These are phyloP conservation scores for Herpailurus yagouaroundi DNA, from an alignment of 2,113 vertebrate species.

Conservation along the genomic window DNA sequence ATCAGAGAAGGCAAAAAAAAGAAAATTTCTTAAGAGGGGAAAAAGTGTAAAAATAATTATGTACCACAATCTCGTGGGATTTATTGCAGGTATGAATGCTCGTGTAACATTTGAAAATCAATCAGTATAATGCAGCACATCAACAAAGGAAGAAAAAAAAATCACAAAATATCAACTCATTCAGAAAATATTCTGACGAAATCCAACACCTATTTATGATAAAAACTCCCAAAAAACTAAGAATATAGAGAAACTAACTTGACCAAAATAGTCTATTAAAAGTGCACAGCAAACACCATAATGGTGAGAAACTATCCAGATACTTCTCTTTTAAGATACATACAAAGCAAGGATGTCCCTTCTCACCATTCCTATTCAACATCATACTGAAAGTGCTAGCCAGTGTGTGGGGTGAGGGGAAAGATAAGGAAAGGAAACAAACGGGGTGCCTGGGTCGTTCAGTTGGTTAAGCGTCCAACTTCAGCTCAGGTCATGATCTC, in stretches of 20 bases:
- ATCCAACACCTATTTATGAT: neutral
- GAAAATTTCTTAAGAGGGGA: neutral
- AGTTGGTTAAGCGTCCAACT: no score
- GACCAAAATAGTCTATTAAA: neutral
- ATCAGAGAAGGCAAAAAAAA: neutral
- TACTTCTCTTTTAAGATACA: neutral
- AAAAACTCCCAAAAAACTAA: neutral
- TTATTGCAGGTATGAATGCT: neutral
- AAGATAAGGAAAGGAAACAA: neutral
- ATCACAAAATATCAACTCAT: neutral
- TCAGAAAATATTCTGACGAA: neutral
- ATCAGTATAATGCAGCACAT: neutral
- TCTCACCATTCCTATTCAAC: neutral
- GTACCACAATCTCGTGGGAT: neutral
- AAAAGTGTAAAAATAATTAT: neutral
- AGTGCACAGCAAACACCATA: neutral
- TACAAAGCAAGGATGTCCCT: neutral
- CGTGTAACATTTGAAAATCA: neutral
- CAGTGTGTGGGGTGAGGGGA: no score
- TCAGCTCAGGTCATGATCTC: no score
- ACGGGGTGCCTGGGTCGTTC: neutral
- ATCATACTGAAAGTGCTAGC: neutral
- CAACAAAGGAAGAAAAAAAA: neutral
- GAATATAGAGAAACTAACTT: neutral
- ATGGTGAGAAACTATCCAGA: neutral